phyloP scores from a whole-genome alignment of 2,797 vertebrate species.

The Pseudopleuronectes americanus region DNA sequence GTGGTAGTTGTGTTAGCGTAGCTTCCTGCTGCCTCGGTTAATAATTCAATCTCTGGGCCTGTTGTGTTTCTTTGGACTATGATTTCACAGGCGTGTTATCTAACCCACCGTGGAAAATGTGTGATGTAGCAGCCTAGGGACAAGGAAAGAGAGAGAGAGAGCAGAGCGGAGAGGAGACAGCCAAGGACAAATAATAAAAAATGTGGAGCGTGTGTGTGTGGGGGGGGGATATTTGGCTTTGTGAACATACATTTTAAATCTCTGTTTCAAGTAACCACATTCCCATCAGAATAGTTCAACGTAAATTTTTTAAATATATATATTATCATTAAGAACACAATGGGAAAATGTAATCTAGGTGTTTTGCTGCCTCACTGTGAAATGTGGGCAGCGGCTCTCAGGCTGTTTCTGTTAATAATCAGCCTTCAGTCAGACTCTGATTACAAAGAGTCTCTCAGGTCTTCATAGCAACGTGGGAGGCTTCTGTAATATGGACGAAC shows the following conservation, averaged over 20 bases:
- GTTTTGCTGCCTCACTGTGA: slow-evolving; percentile 1
- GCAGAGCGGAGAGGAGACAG: too few species aligned
- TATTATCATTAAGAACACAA: too few species aligned
- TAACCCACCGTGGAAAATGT: slow-evolving; percentile 50
- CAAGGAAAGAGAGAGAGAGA: background rate
- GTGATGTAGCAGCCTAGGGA: slow-evolving; percentile 29
- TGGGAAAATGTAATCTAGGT: too few species aligned
- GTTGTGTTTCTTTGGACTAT: slow-evolving; percentile 46
- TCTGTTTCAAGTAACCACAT: too few species aligned
- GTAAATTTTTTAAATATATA: too few species aligned
- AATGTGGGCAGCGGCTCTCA: slow-evolving; percentile 39
- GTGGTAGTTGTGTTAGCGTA: slow-evolving; percentile 23
- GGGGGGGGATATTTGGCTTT: too few species aligned
- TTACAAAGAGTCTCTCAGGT: slow-evolving; percentile 10
- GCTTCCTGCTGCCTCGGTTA: slow-evolving; percentile 63
- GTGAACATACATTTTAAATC: too few species aligned
- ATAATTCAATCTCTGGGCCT: slow-evolving; percentile 67
- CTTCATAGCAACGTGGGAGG: slow-evolving; percentile 5
- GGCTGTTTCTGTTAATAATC: slow-evolving; percentile 17
- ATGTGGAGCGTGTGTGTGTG: too few species aligned
- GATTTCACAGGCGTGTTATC: slow-evolving; percentile 51
- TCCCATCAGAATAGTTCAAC: too few species aligned
- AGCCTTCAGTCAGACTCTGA: slow-evolving; percentile 8
- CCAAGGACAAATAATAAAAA: too few species aligned
- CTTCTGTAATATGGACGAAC: background rate